Conservation (phyloP, 2,888 invertebrate species). For the Zootermopsis nevadensis region DNA sequence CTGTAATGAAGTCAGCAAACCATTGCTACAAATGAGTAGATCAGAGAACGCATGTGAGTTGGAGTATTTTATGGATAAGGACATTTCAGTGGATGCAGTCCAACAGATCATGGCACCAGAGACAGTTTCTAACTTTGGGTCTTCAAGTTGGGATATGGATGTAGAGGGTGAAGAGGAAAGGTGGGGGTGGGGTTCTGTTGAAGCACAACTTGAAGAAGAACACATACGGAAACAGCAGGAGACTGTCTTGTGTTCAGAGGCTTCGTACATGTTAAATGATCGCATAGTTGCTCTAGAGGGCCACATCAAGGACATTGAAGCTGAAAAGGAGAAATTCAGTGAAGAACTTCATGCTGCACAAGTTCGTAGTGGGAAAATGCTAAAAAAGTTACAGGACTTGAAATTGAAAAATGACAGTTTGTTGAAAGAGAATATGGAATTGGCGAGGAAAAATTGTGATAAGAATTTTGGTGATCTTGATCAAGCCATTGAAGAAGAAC, state of each 20-base stretch:
- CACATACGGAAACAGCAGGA: constrained; percentile 59
- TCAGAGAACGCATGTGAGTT: not conserved
- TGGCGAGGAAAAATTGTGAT: constrained; percentile 67
- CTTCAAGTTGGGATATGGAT: constrained; percentile 4
- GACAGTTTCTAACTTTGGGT: not conserved
- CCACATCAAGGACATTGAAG: constrained; percentile 69
- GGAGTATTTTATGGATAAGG: not conserved
- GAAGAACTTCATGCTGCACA: constrained; percentile 74
- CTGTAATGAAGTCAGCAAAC: not conserved
- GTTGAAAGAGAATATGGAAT: constrained; percentile 62
- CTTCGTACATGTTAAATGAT: constrained; percentile 57
- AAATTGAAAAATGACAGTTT: constrained; percentile 76
- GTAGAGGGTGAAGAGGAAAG: constrained; percentile 64
- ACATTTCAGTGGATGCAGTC: not conserved
- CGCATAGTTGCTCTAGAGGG: constrained; percentile 70
- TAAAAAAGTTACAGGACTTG: constrained; percentile 87
- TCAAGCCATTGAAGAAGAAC: constrained; percentile 82
- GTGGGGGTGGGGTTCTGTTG: constrained; percentile 72
- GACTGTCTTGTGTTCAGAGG: constrained; percentile 52
- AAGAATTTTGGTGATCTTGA: constrained; percentile 74
- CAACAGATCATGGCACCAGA: not conserved
- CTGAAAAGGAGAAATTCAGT: constrained; percentile 69
- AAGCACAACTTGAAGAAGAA: constrained; percentile 65
- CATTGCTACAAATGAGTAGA: not conserved
- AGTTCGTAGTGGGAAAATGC: constrained; percentile 79